These are phyloP conservation scores for Tridacna gigas DNA, from an alignment of 2,888 invertebrate genomes.

Conservation along the genomic window DNA sequence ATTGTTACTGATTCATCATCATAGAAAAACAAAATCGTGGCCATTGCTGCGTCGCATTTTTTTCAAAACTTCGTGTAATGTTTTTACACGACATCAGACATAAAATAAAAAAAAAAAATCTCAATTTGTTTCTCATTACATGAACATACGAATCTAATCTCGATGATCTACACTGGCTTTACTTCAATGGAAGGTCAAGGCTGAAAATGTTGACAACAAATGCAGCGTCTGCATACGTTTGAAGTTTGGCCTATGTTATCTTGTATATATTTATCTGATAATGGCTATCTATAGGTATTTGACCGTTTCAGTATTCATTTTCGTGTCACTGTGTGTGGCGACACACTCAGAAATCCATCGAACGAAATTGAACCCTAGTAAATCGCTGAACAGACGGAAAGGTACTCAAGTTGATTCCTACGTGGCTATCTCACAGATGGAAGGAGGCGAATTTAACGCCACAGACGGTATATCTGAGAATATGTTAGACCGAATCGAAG, in stretches of 20 bases:
- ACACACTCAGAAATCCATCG: slow-evolving; percentile 74
- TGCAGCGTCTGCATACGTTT: slow-evolving; percentile 56
- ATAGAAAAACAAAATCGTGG: too few relatives aligned
- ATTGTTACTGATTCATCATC: too few relatives aligned
- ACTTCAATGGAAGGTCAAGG: slow-evolving; percentile 48
- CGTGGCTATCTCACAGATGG: slow-evolving; percentile 65
- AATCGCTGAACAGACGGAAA: slow-evolving; percentile 52
- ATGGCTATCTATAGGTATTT: slow-evolving; percentile 48
- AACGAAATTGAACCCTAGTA: slow-evolving; percentile 63
- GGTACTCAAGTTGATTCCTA: slow-evolving; percentile 45
- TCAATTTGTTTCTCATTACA: neutral
- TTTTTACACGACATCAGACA: too few relatives aligned
- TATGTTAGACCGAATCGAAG: slow-evolving; percentile 60
- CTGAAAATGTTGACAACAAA: slow-evolving; percentile 50
- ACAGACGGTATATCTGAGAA: slow-evolving; percentile 23
- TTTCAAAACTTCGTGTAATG: too few relatives aligned
- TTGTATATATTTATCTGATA: slow-evolving; percentile 41
- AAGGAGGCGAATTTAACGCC: slow-evolving; percentile 3
- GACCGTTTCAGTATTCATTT: slow-evolving; percentile 35
- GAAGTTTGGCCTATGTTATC: slow-evolving; percentile 59
- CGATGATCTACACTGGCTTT: slow-evolving; percentile 9
- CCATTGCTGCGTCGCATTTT: too few relatives aligned
- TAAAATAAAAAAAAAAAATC: too few relatives aligned
- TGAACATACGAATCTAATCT: neutral
- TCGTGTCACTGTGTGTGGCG: slow-evolving; percentile 52